phyloP scores from a whole-genome alignment of 92 coral and sea anemone species.

The Desmophyllum pertusum region DNA sequence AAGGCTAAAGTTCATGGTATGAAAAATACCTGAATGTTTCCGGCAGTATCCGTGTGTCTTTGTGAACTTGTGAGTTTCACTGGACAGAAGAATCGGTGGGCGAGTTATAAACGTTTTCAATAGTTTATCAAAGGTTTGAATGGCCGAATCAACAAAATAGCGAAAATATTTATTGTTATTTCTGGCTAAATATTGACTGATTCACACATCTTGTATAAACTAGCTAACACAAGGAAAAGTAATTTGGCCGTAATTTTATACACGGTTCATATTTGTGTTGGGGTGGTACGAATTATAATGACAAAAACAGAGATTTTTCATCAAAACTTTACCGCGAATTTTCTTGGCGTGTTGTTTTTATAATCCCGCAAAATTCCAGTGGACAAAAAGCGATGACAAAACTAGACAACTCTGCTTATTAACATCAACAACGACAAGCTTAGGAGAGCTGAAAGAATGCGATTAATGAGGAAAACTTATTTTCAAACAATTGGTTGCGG shows the following conservation, averaged over 20 bases:
- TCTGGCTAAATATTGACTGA: not conserved
- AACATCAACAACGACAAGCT: not conserved
- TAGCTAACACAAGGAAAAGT: conserved; percentile 12
- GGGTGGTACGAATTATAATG: not conserved
- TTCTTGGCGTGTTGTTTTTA: not conserved
- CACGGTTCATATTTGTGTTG: conserved; percentile 27
- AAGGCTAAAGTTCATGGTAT: conserved; percentile 9
- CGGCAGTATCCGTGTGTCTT: not conserved
- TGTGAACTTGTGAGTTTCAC: not conserved
- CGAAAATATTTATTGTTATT: not conserved
- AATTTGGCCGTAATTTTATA: conserved; percentile 20
- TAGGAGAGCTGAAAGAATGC: conserved; percentile 1
- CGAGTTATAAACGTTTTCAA: too few species aligned
- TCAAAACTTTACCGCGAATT: not conserved
- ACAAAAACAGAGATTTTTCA: conserved; percentile 20
- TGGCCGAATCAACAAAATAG: not conserved
- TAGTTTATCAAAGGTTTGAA: not conserved
- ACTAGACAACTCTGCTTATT: not conserved
- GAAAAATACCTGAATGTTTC: not conserved
- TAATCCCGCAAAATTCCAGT: not conserved
- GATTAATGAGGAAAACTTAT: not conserved
- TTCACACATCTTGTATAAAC: not conserved
- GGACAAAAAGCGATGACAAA: conserved; percentile 19
- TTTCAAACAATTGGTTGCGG: not conserved
- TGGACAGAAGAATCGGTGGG: not conserved